Percentiles rank a stretch among this genome's conserved stretches.
phyloP scores from a whole-genome alignment of 2,797 vertebrate species.

The Artibeus lituratus region DNA sequence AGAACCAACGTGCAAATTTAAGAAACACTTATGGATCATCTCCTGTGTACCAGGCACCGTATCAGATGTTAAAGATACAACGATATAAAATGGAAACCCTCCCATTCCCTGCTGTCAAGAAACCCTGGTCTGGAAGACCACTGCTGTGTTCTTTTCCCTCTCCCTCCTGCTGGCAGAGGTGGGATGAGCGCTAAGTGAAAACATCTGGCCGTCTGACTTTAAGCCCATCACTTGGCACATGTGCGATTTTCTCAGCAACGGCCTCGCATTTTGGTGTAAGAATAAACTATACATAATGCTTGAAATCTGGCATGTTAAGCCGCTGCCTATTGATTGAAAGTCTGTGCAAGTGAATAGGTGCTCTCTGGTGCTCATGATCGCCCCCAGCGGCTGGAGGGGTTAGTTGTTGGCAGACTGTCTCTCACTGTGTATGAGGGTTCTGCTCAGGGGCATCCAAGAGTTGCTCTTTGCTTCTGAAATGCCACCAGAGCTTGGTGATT shows the following conservation, averaged over 20 bases:
- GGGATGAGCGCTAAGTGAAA: constrained; percentile 39
- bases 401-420: constrained; percentile 40
- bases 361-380: background rate
- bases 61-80: background rate
- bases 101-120: background rate
- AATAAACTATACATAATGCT: constrained; percentile 36
- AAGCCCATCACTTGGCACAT: constrained; percentile 41
- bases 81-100: background rate
- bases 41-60: background rate
- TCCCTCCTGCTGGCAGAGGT: background rate
- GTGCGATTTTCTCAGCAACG: constrained; percentile 58
- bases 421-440: background rate
- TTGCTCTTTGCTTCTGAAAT: background rate
- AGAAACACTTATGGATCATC: background rate
- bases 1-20: background rate
- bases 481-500: background rate
- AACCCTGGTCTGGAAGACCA: background rate
- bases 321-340: constrained; percentile 42
- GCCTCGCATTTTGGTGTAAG: constrained; percentile 30
- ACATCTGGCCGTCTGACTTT: constrained; percentile 54
- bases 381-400: background rate
- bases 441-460: background rate
- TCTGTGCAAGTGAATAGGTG: background rate
- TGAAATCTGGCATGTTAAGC: background rate
- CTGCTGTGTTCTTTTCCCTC: background rate